Conservation (phyloP, 2,888 invertebrate genomes). For the Rugalucina vietnamica region DNA sequence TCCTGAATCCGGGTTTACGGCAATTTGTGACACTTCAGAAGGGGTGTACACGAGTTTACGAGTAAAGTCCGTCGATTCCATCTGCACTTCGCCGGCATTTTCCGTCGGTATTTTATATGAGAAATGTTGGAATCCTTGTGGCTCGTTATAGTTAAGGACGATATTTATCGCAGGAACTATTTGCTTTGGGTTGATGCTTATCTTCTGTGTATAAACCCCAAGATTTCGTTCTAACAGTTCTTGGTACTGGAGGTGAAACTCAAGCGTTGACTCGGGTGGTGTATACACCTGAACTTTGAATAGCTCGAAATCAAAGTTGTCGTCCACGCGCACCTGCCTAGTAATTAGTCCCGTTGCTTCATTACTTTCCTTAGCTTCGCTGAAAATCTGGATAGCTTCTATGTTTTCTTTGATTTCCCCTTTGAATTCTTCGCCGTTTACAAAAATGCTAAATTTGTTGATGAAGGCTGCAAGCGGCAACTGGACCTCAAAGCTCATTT, state of each 20-base stretch:
- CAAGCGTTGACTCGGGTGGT: not conserved
- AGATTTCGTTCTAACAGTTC: conserved; percentile 14
- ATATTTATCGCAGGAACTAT: conserved; percentile 10
- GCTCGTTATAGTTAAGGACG: conserved; percentile 15
- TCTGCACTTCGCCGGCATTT: not conserved
- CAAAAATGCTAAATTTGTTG: conserved; percentile 7
- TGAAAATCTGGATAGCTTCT: not conserved
- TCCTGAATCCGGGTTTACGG: not conserved
- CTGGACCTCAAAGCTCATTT: conserved; percentile 20
- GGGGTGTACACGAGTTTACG: not conserved
- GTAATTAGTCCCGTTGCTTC: conserved; percentile 19
- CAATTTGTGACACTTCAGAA: not conserved
- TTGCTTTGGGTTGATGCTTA: conserved; percentile 15
- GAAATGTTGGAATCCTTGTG: conserved; percentile 13
- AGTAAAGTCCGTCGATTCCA: not conserved
- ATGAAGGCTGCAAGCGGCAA: conserved; percentile 32
- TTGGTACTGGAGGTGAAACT: conserved; percentile 27
- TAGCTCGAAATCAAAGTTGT: conserved; percentile 14
- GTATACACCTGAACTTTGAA: conserved; percentile 17
- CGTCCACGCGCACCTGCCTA: not conserved
- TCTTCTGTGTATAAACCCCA: conserved; percentile 24
- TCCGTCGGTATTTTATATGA: conserved; percentile 15
- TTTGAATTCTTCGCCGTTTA: not conserved
- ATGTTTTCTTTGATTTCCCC: conserved; percentile 11
- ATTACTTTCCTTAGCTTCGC: conserved; percentile 2